phyloP scores from a whole-genome alignment of 2,888 invertebrate genomes.

The Drosophila picticornis region DNA sequence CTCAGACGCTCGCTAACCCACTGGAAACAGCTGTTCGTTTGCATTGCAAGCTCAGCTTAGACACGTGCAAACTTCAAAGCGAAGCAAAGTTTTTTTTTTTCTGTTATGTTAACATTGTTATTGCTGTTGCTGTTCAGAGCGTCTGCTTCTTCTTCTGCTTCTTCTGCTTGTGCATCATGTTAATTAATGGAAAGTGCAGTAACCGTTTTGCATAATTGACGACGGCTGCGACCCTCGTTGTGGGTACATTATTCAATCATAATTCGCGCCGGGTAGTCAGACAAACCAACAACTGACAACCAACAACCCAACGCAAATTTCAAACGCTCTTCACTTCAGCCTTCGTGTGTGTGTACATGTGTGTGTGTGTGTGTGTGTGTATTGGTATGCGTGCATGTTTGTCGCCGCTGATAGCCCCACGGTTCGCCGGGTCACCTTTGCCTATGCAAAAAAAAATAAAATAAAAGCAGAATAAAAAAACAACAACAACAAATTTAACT shows the following conservation, averaged over 20 bases:
- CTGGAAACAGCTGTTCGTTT: constrained; percentile 52
- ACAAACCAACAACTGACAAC: constrained; percentile 27
- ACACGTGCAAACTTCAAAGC: constrained; percentile 57
- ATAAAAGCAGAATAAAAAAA: constrained; percentile 26
- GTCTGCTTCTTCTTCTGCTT: constrained; percentile 13
- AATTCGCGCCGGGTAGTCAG: constrained; percentile 74
- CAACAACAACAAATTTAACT: constrained; percentile 45
- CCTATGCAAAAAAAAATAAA: constrained; percentile 70
- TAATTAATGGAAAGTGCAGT: constrained; percentile 80
- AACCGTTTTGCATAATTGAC: constrained; percentile 79
- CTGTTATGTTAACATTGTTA: constrained; percentile 16
- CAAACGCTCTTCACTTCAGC: constrained; percentile 43
- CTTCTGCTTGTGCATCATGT: constrained; percentile 45
- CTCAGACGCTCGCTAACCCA: neutral
- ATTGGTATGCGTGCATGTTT: constrained; percentile 69
- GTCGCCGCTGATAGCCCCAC: constrained; percentile 74
- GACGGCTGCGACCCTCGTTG: constrained; percentile 46
- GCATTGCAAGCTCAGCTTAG: constrained; percentile 48
- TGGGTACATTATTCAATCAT: constrained; percentile 79
- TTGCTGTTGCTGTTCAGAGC: constrained; percentile 12
- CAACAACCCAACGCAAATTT: constrained; percentile 62
- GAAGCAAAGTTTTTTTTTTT: constrained; percentile 26
- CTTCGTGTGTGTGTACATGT: constrained; percentile 8
- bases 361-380: constrained; percentile 11
- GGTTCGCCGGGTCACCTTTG: constrained; percentile 80